A percentile compares a stretch with the other conserved stretches of the same genome.
phyloP scores from a whole-genome alignment of 2,113 vertebrate genomes.

The Hiodon alosoides region DNA sequence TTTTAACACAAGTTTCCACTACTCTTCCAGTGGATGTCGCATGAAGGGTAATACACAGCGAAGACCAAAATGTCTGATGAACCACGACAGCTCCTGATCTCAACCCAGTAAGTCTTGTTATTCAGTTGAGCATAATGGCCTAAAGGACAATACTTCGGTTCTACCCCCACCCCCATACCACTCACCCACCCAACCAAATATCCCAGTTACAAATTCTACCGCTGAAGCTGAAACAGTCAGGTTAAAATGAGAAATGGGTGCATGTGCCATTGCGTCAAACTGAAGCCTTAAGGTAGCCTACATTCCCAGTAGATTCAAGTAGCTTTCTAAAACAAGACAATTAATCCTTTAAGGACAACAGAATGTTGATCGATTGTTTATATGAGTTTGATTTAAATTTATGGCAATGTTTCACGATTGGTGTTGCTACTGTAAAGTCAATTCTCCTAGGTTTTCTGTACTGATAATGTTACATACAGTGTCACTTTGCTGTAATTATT shows the following conservation, averaged over 20 bases:
- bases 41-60: neutral
- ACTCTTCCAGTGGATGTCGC: neutral
- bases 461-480: neutral
- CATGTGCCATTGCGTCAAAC: neutral
- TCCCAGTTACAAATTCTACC: neutral
- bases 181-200: neutral
- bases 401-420: neutral
- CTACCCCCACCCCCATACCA: neutral
- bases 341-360: conserved; percentile 17
- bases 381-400: neutral
- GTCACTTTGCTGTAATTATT: neutral
- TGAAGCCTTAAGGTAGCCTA: neutral
- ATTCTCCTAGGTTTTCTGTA: conserved; percentile 16
- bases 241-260: neutral
- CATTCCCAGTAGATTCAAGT: neutral
- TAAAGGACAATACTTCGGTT: neutral
- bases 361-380: neutral
- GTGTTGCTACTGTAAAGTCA: neutral
- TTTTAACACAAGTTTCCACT: neutral
- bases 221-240: neutral
- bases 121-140: conserved; percentile 20
- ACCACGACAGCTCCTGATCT: conserved; percentile 26
- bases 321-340: conserved; percentile 15
- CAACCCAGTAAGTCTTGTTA: conserved; percentile 29
- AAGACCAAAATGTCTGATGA: neutral